Percentiles rank a stretch among this genome's conserved stretches.
phyloP scores from a whole-genome alignment of 2,113 vertebrate species.

The Podarcis muralis region DNA sequence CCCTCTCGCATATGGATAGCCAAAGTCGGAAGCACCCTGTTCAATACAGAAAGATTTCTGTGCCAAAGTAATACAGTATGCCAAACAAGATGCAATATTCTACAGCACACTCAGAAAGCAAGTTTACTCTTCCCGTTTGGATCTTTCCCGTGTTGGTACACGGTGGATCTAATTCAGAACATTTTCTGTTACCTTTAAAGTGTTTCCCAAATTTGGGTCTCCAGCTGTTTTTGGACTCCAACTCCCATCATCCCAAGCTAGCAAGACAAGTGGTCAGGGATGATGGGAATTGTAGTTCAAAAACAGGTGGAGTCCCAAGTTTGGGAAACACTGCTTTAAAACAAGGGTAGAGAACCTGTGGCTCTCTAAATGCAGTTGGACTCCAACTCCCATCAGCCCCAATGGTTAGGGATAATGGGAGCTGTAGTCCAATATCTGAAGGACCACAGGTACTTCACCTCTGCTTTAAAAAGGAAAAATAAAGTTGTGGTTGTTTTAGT shows the following conservation, averaged over 20 bases:
- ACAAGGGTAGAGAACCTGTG: too few species aligned
- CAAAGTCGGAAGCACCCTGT: neutral
- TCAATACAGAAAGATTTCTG: neutral
- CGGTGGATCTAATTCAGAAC: neutral
- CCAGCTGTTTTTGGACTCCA: too few species aligned
- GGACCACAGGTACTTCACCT: neutral
- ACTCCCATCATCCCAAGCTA: too few species aligned
- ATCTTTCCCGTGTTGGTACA: neutral
- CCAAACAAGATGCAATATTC: neutral
- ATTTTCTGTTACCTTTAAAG: slow-evolving; percentile 4
- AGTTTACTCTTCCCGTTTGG: neutral
- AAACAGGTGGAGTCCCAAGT: too few species aligned
- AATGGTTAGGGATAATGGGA: neutral
- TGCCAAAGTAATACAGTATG: neutral
- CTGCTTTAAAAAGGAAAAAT: neutral
- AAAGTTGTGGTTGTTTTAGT: slow-evolving; percentile 17
- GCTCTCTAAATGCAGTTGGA: too few species aligned
- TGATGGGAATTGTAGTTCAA: neutral
- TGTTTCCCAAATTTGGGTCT: neutral
- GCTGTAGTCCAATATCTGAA: neutral
- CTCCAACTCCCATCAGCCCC: too few species aligned
- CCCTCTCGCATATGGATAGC: too few species aligned
- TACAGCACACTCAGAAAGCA: neutral
- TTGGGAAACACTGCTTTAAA: too few species aligned
- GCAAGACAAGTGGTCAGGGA: neutral